Conservation (phyloP, 2,797 vertebrate species). For the Coilia nasus region DNA sequence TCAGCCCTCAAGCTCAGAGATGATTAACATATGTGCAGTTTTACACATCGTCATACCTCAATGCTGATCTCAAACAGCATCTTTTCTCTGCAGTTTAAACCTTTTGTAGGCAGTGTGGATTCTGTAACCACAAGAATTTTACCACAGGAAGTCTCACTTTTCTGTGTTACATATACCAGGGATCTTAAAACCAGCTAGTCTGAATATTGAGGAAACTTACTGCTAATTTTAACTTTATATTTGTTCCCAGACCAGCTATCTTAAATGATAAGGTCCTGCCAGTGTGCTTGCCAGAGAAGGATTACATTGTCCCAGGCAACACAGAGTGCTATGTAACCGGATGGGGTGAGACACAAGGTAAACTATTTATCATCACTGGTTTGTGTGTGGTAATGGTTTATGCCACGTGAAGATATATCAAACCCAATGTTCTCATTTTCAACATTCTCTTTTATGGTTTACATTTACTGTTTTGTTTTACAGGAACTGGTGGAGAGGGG, state of each 20-base stretch:
- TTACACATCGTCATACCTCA: too few species aligned
- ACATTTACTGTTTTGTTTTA: constrained; percentile 4
- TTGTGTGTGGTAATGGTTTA: background rate
- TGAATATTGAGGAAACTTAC: background rate
- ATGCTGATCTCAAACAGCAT: too few species aligned
- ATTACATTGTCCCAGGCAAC: constrained; percentile 80
- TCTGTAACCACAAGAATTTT: background rate
- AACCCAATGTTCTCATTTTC: background rate
- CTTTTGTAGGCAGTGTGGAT: too few species aligned
- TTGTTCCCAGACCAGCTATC: constrained; percentile 77
- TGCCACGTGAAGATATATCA: background rate
- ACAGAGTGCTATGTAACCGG: constrained; percentile 89
- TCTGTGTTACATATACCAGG: background rate
- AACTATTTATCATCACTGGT: background rate
- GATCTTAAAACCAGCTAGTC: background rate
- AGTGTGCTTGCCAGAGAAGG: constrained; percentile 82
- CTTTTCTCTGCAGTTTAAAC: too few species aligned
- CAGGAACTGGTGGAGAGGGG: constrained; percentile 81
- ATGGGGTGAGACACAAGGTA: constrained; percentile 94
- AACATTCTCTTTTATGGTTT: background rate
- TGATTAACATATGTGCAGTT: too few species aligned
- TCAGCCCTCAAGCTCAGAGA: too few species aligned
- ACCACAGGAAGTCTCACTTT: background rate
- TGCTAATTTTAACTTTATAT: background rate
- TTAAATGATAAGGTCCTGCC: constrained; percentile 84